Conservation (phyloP, 2,797 vertebrate species). For the Merluccius polli region DNA sequence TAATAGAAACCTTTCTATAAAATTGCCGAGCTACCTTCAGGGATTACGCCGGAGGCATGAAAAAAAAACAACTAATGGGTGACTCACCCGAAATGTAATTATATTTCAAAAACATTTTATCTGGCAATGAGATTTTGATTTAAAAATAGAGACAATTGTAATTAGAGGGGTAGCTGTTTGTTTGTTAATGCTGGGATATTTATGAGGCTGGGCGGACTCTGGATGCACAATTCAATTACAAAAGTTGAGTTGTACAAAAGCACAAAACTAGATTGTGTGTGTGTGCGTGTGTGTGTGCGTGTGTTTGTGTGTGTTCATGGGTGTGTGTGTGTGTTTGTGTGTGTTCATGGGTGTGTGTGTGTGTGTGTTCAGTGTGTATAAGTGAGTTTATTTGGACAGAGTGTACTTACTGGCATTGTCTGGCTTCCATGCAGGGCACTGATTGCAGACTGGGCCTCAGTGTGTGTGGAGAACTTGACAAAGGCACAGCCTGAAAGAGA, state of each 20-base stretch:
- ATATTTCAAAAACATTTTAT: conserved; percentile 63
- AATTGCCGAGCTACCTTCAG: background rate
- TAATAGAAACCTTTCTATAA: too few species aligned
- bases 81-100: conserved; percentile 65
- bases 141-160: conserved; percentile 41
- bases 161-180: conserved; percentile 49
- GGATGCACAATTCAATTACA: background rate
- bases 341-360: background rate
- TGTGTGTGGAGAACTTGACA: conserved; percentile 96
- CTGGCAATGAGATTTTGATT: conserved; percentile 55
- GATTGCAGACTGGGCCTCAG: conserved; percentile 96
- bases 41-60: conserved; percentile 36
- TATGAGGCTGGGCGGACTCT: conserved; percentile 27
- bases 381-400: background rate
- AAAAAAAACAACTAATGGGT: conserved; percentile 65
- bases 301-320: too few species aligned
- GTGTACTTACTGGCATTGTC: conserved; percentile 93
- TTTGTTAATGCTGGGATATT: conserved; percentile 32
- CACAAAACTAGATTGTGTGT: background rate
- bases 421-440: conserved; percentile 93
- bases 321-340: background rate
- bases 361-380: conserved; percentile 3
- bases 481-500: conserved; percentile 87
- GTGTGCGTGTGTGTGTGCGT: background rate
- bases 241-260: too few species aligned